Evolutionary conservation across 1,140 invertebrate genomes (phyloP).

Genomic region (Diprion similis): DNA sequence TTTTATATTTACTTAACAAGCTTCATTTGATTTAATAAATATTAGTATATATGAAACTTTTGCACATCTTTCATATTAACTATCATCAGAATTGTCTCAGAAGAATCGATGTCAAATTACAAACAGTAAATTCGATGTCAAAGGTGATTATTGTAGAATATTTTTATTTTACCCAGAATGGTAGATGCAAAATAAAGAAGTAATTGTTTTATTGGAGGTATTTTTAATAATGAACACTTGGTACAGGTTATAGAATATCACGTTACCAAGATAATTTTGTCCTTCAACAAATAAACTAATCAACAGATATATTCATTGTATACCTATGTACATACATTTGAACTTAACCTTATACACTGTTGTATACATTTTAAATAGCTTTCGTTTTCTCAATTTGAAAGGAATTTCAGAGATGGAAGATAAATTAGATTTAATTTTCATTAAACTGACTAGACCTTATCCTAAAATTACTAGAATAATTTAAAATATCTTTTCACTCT

Average conservation of each 20-base stretch:
- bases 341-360: neutral
- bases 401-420: neutral
- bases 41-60: neutral
- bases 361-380: neutral
- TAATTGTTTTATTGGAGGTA: conserved; percentile 2
- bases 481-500: neutral
- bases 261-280: neutral
- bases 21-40: neutral
- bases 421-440: neutral
- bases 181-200: conserved; percentile 13
- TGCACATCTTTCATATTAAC: neutral
- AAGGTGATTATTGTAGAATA: neutral
- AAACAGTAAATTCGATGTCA: no score
- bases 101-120: no score
- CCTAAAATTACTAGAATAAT: neutral
- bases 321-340: neutral
- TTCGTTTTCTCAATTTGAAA: no score
- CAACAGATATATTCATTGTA: neutral
- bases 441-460: neutral
- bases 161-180: conserved; percentile 16
- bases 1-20: conserved; percentile 10
- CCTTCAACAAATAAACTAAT: neutral
- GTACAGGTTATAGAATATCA: no score
- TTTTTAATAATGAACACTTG: conserved; percentile 12
- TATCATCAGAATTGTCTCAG: no score